Base-by-base conservation (phyloP, 2,888 invertebrate species). In the Drosophila differens region DNA sequence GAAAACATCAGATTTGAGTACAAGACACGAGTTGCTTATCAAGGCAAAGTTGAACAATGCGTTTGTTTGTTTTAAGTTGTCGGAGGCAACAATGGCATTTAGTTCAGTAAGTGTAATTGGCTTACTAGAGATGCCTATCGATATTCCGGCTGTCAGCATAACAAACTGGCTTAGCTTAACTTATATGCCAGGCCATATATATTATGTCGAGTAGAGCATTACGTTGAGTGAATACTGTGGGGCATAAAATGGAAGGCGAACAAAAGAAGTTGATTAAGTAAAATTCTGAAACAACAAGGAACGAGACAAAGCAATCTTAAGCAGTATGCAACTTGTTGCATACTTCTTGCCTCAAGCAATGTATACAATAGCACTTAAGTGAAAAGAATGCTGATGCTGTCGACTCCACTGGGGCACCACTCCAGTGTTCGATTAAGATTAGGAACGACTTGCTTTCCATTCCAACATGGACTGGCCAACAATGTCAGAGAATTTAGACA, bases 311-410 rank as follows among this genome's bases (percentile, higher is more conserved):
- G 59, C 60, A 51, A 22, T 47, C 62, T 47, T 16, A 68, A 72
- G 75, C 62, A 55, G 16, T 4, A 25, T 51, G 67, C 64, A 74
- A 84, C 83, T 84, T 84, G 80, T 86, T 86, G 84, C 81, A 70
- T 51, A 67, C 69, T 76, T 59, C 60, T 64, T 39, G 52, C 58
- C 41, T 55, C 69, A 58, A 60, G 70, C 66, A 72, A 70, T 68
- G 55, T 57, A 65, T 49, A 49, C 32, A 52, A 52, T 7, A 37
- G 57, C 28, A n/a, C 53, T 59, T 57, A 7, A 68, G 67, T 25
- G 25, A 16, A 9, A 47, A 47, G 1, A 25, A 47, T 25, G 16
- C 73, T 62, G 52, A 19, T 25, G 58, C 68, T 28, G 51, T 19
- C 41, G 12, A 25, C 25, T 30, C 5, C 7, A 10, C 3, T 22